These are phyloP conservation scores for Hemicentrotus pulcherrimus DNA, from an alignment of 35 echinoderm and acorn worm species.

Conservation along the genomic window DNA sequence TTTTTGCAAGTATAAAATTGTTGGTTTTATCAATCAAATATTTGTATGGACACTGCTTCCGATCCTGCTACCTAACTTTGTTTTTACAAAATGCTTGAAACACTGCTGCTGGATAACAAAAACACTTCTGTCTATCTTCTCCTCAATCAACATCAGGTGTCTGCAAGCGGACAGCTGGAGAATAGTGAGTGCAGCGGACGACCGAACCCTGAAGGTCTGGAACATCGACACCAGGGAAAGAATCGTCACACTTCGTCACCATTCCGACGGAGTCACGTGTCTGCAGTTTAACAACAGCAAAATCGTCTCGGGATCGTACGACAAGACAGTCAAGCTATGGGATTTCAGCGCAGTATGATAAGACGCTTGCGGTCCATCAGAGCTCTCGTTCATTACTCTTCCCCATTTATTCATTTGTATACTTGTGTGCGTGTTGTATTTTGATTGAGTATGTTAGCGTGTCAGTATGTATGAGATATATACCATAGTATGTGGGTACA, in stretches of 20 bases:
- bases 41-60: no score
- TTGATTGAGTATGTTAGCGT: neutral
- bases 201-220: slow-evolving; percentile 95
- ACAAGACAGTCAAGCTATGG: slow-evolving; percentile 95
- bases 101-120: neutral
- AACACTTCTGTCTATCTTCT: neutral
- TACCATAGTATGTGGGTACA: neutral
- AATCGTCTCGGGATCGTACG: slow-evolving; percentile 96
- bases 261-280: slow-evolving; percentile 93
- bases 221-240: slow-evolving; percentile 92
- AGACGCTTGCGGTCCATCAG: neutral
- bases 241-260: slow-evolving; percentile 85
- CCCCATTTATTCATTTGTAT: neutral
- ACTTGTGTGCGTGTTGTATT: neutral
- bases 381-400: neutral
- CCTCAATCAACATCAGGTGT: slow-evolving; percentile 58
- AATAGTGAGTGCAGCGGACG: slow-evolving; percentile 92
- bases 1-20: no score
- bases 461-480: neutral
- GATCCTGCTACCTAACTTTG: no score
- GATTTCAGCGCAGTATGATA: slow-evolving; percentile 85
- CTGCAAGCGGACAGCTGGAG: slow-evolving; percentile 88
- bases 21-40: no score
- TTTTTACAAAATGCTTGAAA: no score
- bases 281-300: slow-evolving; percentile 95